These are phyloP conservation scores for Gallinago undulata DNA, from an alignment of 2,113 vertebrate species.

Conservation along the genomic window DNA sequence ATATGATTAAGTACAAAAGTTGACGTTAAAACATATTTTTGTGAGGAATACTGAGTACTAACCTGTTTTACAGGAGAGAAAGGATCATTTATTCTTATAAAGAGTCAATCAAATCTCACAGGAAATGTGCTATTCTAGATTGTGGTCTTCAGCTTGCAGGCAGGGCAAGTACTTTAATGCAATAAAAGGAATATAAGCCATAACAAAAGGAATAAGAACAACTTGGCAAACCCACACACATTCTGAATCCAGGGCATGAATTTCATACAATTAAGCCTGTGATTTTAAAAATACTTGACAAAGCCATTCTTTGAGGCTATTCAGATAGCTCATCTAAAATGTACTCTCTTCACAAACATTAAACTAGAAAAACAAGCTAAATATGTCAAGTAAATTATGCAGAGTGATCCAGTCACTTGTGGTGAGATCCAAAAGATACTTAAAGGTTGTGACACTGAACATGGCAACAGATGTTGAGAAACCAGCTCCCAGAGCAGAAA, in stretches of 20 bases:
- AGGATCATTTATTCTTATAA: not conserved
- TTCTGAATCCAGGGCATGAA: not conserved
- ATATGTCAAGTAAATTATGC: slow-evolving; percentile 53
- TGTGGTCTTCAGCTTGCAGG: not conserved
- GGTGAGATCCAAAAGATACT: slow-evolving; percentile 6
- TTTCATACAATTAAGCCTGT: not conserved
- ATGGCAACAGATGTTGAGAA: slow-evolving; percentile 27
- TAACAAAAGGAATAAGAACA: not conserved
- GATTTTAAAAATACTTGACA: slow-evolving; percentile 7
- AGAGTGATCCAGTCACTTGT: slow-evolving; percentile 24
- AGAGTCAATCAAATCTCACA: not conserved
- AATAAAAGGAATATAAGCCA: not conserved
- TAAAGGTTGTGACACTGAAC: slow-evolving; percentile 32
- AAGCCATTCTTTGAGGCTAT: not conserved
- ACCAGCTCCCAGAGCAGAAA: not conserved
- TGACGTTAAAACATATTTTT: not conserved
- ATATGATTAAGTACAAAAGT: not conserved
- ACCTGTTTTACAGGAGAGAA: not conserved
- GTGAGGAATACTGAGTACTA: not conserved
- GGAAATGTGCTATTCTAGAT: accelerated
- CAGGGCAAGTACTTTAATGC: not conserved
- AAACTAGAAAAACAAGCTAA: slow-evolving; percentile 25
- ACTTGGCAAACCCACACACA: not conserved
- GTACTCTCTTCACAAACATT: not conserved
- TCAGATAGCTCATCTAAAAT: not conserved